These are phyloP conservation scores for Mesitornis unicolor DNA, from an alignment of 2,113 vertebrate species.

Conservation along the genomic window DNA sequence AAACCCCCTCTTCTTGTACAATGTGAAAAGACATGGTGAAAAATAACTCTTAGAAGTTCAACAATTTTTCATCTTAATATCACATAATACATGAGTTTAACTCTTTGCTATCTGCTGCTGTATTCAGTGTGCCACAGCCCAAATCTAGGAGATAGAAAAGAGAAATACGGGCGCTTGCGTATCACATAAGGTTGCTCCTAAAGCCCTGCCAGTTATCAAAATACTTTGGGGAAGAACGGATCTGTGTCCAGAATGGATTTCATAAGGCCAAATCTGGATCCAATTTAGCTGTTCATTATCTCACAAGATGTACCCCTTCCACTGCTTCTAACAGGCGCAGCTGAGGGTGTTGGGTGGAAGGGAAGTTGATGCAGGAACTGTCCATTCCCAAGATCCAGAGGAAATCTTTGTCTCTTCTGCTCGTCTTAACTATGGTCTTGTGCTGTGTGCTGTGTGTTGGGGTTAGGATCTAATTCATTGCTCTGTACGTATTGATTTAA, in stretches of 20 bases:
- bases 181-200: not conserved
- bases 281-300: not conserved
- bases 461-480: not conserved
- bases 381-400: not conserved
- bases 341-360: not conserved
- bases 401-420: not conserved
- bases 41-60: not conserved
- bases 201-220: not conserved
- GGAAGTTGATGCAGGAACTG: not conserved
- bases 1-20: not conserved
- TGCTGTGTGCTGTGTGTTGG: not conserved
- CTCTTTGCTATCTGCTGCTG: not conserved
- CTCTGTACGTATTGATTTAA: not conserved
- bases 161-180: not conserved
- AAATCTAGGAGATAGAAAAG: not conserved
- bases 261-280: not conserved
- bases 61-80: not conserved
- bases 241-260: not conserved
- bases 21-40: not conserved
- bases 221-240: not conserved
- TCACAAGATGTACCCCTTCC: accelerated
- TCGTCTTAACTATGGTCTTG: not conserved
- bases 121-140: not conserved
- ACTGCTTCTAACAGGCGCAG: not conserved
- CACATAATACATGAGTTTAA: not conserved